Evolutionary conservation across 1,140 invertebrate species (phyloP), one percentile per base, ranked within the genome.

Genomic region (Microplitis mediator): DNA sequence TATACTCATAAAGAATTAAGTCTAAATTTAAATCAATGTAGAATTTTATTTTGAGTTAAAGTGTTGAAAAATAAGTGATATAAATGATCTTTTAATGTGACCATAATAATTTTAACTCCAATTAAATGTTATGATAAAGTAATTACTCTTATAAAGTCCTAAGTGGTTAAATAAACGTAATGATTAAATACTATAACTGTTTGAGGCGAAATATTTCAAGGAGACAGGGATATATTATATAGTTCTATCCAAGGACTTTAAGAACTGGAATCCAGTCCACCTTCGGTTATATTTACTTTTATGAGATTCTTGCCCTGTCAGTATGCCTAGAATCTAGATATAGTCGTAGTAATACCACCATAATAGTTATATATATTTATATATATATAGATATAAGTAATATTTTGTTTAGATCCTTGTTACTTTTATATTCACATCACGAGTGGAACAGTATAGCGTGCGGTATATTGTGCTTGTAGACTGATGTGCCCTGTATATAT

Each of bases 341-440:
- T 45, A 45, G 39, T 45, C 11, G 39, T 45, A 45, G 14, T 62
- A 62, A n/a, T 11, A 32, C 31, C 45, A 52, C 16, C 50, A 54
- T 34, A 50, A 67, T 67, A 34, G n/a, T 13, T 64, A 14, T 16
- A 23, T 16, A 39, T 62, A 65, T n/a, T n/a, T n/a, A 23, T 23
- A 23, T 23, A 23, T 0, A 23, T 23, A 2, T 23, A 23, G 23
- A 23, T 2, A 23, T 23, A 23, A 23, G 23, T 50, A 11, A 45
- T 50, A 65, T 65, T 65, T 65, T 65, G 63, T 50, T 65, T 51
- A 65, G 63, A 62, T 62, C 32, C 35, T 62, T 62, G 13, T n/a
- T 14, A 9, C 13, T 16, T 50, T 67, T 39, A 67, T 67, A 67
- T 67, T 67, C 65, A 67, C 52, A 14, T 8, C 65, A 67, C 65